phyloP scores from a whole-genome alignment of 2,888 invertebrate genomes.

The Acanthoscelides obtectus region DNA sequence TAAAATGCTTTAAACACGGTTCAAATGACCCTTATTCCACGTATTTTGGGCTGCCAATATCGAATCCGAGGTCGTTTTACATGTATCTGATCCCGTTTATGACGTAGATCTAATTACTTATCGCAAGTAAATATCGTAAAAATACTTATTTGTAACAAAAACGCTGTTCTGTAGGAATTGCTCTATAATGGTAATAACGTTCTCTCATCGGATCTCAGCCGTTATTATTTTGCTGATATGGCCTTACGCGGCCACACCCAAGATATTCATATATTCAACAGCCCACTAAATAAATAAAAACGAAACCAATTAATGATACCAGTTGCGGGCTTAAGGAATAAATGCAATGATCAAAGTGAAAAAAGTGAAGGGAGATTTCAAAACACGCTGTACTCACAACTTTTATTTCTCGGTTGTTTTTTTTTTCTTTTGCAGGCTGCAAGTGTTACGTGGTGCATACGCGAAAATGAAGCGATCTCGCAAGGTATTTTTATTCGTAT shows the following conservation, averaged over 20 bases:
- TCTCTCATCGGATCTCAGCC: not conserved
- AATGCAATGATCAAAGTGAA: conserved; percentile 20
- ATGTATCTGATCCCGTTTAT: too few species aligned
- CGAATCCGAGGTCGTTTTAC: too few species aligned
- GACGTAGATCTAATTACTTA: too few species aligned
- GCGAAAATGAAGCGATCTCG: not conserved
- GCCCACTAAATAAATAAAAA: conserved; percentile 34
- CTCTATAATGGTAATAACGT: too few species aligned
- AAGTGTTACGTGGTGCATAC: not conserved
- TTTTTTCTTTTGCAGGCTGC: not conserved
- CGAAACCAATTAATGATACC: conserved; percentile 37
- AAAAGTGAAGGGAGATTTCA: conserved; percentile 29
- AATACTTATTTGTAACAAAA: too few species aligned
- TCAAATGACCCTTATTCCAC: too few species aligned
- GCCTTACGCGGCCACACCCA: conserved; percentile 32
- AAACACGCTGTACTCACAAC: conserved; percentile 16
- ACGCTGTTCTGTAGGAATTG: too few species aligned
- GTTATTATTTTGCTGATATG: not conserved
- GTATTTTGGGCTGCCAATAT: too few species aligned
- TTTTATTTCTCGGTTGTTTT: not conserved
- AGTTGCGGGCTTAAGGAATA: conserved; percentile 18
- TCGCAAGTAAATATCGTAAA: too few species aligned
- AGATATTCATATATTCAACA: conserved; percentile 35
- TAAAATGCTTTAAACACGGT: too few species aligned
- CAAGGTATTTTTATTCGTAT: not conserved